Conservation (phyloP, 2,113 vertebrate species). For the Enhydra lutris region DNA sequence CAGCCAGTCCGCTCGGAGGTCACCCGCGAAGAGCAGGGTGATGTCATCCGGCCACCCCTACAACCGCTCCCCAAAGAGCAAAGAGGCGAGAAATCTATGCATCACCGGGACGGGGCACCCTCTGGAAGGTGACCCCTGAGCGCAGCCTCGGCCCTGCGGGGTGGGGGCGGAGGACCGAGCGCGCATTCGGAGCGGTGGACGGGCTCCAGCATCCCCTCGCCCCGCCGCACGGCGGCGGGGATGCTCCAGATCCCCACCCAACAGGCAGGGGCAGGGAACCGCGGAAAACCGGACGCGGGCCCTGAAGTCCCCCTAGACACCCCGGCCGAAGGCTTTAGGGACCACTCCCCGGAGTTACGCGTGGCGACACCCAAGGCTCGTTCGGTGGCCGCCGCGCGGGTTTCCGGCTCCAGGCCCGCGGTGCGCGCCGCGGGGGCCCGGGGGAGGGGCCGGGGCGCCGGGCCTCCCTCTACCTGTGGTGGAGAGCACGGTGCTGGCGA, state of each 20-base stretch:
- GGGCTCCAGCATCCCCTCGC: neutral
- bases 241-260: neutral
- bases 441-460: too few species aligned
- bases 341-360: neutral
- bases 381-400: neutral
- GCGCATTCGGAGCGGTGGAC: rapidly evolving
- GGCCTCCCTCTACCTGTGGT: constrained; percentile 89
- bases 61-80: neutral
- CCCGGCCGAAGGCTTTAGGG: neutral
- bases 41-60: neutral
- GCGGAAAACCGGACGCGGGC: neutral
- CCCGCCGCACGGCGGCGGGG: neutral
- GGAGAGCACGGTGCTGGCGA: constrained; percentile 96
- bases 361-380: neutral
- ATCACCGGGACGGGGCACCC: neutral
- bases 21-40: constrained; percentile 29
- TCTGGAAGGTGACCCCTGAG: neutral
- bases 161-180: neutral
- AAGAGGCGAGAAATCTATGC: neutral
- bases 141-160: neutral
- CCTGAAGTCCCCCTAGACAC: neutral
- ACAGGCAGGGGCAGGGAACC: too few species aligned
- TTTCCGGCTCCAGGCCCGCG: neutral
- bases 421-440: neutral
- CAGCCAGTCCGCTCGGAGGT: constrained; percentile 9